Conservation (phyloP, 2,797 vertebrate species). For the Masticophis lateralis region DNA sequence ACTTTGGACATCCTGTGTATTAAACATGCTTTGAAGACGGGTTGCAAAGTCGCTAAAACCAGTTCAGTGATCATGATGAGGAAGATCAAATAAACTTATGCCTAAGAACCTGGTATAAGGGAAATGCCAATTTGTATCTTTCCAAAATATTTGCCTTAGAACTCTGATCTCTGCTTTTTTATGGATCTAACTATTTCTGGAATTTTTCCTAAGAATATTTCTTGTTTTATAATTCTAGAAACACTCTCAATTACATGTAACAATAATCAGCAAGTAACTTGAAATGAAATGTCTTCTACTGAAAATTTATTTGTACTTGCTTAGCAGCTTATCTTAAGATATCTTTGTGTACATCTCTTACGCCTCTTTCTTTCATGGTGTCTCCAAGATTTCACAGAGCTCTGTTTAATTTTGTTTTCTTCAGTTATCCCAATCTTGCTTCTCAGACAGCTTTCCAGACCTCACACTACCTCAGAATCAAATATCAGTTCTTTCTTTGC, state of each 20-base stretch:
- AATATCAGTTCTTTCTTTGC: not conserved
- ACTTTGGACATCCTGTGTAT: not conserved
- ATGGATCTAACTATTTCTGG: not conserved
- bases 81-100: not conserved
- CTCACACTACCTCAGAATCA: not conserved
- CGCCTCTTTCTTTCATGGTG: not conserved
- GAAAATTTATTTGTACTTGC: not conserved
- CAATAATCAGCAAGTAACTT: not conserved
- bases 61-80: not conserved
- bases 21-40: not conserved
- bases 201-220: not conserved
- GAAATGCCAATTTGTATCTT: not conserved
- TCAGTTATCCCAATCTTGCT: not conserved
- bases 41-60: not conserved
- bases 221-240: not conserved
- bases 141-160: not conserved
- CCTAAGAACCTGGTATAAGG: not conserved
- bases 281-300: not conserved
- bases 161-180: not conserved
- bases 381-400: not conserved
- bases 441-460: not conserved
- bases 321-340: not conserved
- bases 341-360: not conserved
- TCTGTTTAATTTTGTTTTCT: not conserved
- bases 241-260: not conserved